Evolutionary conservation across 2,113 vertebrate genomes (phyloP), one percentile per base, ranked within the genome.

Genomic region (Rhombomys opimus): DNA sequence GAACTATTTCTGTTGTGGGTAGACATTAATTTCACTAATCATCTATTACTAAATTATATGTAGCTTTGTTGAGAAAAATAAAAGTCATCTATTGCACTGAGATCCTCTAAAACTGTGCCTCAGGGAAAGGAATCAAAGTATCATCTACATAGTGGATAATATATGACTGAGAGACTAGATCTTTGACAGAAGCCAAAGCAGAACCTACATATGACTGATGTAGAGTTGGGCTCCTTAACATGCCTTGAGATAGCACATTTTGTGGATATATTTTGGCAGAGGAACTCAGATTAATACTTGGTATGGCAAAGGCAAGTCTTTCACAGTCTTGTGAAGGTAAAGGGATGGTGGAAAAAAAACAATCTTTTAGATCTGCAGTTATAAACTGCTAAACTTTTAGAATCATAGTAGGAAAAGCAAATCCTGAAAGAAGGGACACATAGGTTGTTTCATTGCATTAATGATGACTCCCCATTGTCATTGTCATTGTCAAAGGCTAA

Each of bases 11-110:
- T 81, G 15, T n/a, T 86, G 14, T 35, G 91, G 59, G 76, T 23
- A 89, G 73, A 87, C 90, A 85, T 84, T 92, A 81, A 87, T 93
- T 14, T 75, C 67, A 65, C 15, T 59, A 41, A 20, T 92, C 81
- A 78, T 92, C 88, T 65, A 84, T 82, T 81, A 85, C 85, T 72
- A 85, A 50, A 54, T 93, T 85, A 94, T 54, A 20, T 77, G 94
- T 57, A 96, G 65, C 57, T 97, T 92, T 87, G 41, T 82, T 96
- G 70, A 86, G 67, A 30, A 63, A 41, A 90, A 46, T 90, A 59
- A 87, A 76, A 20, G 46, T 65, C 67, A 52, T 38, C 90, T 54
- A 14, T 46, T 89, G 67, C 89, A 46, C 94, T 94, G 96, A 96
- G 97, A 81, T 88, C 82, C 92, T 94, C 54, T 82, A 61, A 82